Evolutionary conservation across 2,888 invertebrate species (phyloP), one percentile per base, ranked within the genome.

Genomic region (Athalia cordata): DNA sequence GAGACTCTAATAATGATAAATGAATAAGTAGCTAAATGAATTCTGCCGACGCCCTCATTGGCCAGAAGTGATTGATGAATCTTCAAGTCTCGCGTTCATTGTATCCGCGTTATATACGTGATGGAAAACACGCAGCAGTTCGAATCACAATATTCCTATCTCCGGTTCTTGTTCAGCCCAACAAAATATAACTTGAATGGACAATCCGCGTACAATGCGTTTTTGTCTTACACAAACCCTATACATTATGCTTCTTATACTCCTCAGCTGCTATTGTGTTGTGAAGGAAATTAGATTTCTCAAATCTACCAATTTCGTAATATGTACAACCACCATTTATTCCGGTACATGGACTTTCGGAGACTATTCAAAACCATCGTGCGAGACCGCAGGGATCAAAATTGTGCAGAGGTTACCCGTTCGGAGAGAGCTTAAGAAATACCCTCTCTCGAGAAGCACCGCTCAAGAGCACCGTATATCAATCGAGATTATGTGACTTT

Each of bases 21-120:
- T 90, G 89, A 86, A 87, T 87, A 87, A 89, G 87, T 88, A 87
- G 88, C 87, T 84, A 85, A 87, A 89, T 88, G 87, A 87, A 87
- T 87, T 85, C 82, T 80, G 81, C 84, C 87, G 87, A 88, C 85
- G 84, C 85, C 83, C 87, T 88, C 86, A 86, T 89, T 86, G 86
- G 84, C 84, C 80, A 81, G 75, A 55, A 79, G 83, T 88, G 88
- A 89, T 89, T 86, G 84, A 89, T 89, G 87, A 81, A 84, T 83
- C 75, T 75, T n/a, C 29, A 29, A 29, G 29, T 29, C 29, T 72
- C 13, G 79, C 78, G 67, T 77, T 80, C 79, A 80, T 79, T 82
- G 80, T 81, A 75, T 75, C 29, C 50, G 78, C 61, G 78, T 74
- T 79, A 11, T 78, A 74, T 5, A 4, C 77, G 15, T 59, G 76